Evolutionary conservation across 2,888 invertebrate genomes (phyloP), one percentile per base, ranked within the genome.

Genomic region (Macrosiphum euphorbiae): DNA sequence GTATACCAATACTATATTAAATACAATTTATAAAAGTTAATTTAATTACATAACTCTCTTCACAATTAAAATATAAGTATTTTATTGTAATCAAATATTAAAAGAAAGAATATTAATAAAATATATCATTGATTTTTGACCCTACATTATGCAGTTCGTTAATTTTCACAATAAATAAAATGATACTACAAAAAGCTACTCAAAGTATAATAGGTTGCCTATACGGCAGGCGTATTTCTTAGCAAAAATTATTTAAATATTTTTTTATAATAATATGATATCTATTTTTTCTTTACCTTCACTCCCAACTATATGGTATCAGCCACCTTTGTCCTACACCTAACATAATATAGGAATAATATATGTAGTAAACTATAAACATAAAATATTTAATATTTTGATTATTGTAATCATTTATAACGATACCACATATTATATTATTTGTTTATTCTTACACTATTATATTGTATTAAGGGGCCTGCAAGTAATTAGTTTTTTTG

Each of bases 121-220:
- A n/a, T n/a, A 7, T 26, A 24, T 24, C 7, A 44, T 44, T 44
- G 44, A 44, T 44, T 44, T 44, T 44, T 58, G 26, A 58, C 7
- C 7, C 1, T 58, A 78, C 20, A 35, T 35, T 20, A 35, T 78
- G 7, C 20, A 78, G 20, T 78, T 35, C 8, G 8, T 35, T 78
- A 35, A 78, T 35, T 78, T 35, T 2, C 35, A 90, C 50, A 16
- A 67, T 26, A 52, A 88, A 58, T 58, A 55, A 24, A 67, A 67
- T 52, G 3, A 88, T 88, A 41, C 88, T 44, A 92, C 28, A 88
- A 20, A 7, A 41, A 8, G 41, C 24, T 41, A 28, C 8, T 52
- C 4, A 20, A 55, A 44, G 92, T 92, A 52, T 24, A 24, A 78
- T 88, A n/a, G 13, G 88, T 92, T 28, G 92, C 52, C 92, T 92